Base-by-base conservation (phyloP, 2,113 vertebrate genomes). In the Nothocercus nigrocapillus region DNA sequence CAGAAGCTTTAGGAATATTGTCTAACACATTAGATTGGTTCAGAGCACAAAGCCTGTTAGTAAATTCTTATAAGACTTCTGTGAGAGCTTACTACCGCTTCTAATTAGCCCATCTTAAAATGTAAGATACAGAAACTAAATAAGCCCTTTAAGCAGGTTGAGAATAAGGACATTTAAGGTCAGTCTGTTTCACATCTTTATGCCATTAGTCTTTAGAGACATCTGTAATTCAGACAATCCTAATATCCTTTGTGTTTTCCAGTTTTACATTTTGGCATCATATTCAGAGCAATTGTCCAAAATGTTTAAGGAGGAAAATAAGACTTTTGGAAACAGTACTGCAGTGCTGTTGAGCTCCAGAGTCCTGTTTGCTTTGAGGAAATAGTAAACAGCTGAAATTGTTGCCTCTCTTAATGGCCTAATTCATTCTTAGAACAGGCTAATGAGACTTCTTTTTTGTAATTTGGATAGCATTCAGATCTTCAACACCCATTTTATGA, bases 151-250 rank as follows among this genome's bases (percentile, higher is more conserved):
- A 66, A 36, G 4, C 21, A 89, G 38, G 38, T 85, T 82, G 58
- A 49, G 63, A 32, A 62, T 38, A 49, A 91, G 96, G 95, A 83
- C 96, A 79, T 97, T 93, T 94, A 76, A 97, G 96, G 96, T 96
- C 97, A 96, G 61, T 67, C 72, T 78, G 62, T 53, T 92, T 91
- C 96, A 88, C 93, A 97, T 97, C 96, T 97, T 97, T 97, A 94
- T 97, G 93, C 69, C 90, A 64, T 97, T 96, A 94, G 92, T 95
- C 91, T 91, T 96, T 77, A 93, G 95, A 97, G 94, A 93, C 97
- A 97, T 97, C 96, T 97, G 97, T 97, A 97, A 97, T 96, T 97
- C 97, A 97, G 96, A 97, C 85, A 83, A 94, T 93, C 93, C 91
- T 96, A 97, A 97, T 96, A 97, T 97, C 93, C 95, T 96, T 95